These are phyloP conservation scores for Sialis fuliginosa DNA, from an alignment of 2,888 invertebrate genomes.

Conservation along the genomic window DNA sequence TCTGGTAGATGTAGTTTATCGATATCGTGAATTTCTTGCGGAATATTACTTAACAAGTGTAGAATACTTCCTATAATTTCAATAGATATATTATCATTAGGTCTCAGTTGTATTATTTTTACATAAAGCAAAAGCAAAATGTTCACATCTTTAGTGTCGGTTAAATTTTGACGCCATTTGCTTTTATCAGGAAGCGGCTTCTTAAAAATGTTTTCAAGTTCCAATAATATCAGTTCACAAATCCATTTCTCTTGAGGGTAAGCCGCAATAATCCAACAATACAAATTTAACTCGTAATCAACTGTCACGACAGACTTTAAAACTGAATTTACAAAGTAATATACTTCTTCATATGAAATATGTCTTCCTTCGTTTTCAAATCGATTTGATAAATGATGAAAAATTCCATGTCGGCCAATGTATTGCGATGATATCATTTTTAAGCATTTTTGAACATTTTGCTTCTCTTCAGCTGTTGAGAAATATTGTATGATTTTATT, in stretches of 20 bases:
- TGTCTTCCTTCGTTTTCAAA: conserved; percentile 10
- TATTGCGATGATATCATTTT: conserved; percentile 4
- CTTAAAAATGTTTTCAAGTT: conserved; percentile 12
- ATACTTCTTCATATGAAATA: conserved; percentile 9
- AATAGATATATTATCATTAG: conserved; percentile 3
- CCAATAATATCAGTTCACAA: conserved; percentile 10
- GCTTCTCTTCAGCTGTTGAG: neutral
- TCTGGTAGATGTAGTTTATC: conserved; percentile 9
- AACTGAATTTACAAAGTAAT: conserved; percentile 9
- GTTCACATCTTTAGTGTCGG: conserved; percentile 10
- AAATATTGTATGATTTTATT: conserved; percentile 7
- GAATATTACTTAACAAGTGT: conserved; percentile 9
- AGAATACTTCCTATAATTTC: conserved; percentile 9
- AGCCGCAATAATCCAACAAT: conserved; percentile 12
- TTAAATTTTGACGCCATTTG: conserved; percentile 10
- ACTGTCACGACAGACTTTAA: conserved; percentile 6
- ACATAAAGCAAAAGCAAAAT: conserved; percentile 9
- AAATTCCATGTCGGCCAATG: conserved; percentile 6
- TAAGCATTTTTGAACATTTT: no score
- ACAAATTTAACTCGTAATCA: conserved; percentile 6
- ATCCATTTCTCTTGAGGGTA: conserved; percentile 12
- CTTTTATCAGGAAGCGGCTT: conserved; percentile 7
- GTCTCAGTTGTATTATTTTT: conserved; percentile 8
- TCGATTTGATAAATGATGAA: conserved; percentile 8
- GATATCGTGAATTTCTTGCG: conserved; percentile 5